Evolutionary conservation across 2,797 vertebrate species (phyloP).

Genomic region (Eidolon dupreanum): DNA sequence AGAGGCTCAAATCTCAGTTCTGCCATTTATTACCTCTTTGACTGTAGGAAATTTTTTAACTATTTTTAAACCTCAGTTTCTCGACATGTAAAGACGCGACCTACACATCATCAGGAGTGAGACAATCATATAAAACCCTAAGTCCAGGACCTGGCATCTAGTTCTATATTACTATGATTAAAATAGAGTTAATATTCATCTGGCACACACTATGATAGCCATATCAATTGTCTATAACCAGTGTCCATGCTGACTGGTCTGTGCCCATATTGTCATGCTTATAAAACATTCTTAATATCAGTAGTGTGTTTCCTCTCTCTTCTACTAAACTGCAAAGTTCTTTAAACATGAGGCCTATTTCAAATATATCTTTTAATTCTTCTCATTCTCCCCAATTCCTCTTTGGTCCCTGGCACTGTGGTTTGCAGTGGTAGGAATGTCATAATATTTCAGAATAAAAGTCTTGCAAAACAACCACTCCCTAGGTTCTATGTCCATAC

Average conservation of each 20-base stretch:
- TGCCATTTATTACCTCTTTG: neutral
- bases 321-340: neutral
- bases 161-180: neutral
- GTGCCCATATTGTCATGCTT: neutral
- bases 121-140: neutral
- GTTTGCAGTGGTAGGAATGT: neutral
- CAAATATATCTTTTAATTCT: neutral
- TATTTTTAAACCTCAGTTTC: slow-evolving; percentile 29
- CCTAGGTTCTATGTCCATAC: neutral
- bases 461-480: neutral
- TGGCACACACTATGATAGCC: neutral
- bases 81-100: slow-evolving; percentile 3
- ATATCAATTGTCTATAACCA: neutral
- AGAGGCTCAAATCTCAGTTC: neutral
- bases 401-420: neutral
- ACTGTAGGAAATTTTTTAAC: neutral
- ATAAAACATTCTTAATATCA: neutral
- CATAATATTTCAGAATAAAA: neutral
- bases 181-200: neutral
- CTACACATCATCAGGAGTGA: neutral
- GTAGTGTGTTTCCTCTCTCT: neutral
- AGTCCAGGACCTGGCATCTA: neutral
- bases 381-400: neutral
- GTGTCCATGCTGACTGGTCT: neutral
- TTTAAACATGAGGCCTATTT: neutral